Conservation (phyloP, 2,113 vertebrate species). For the Amazona guildingii region DNA sequence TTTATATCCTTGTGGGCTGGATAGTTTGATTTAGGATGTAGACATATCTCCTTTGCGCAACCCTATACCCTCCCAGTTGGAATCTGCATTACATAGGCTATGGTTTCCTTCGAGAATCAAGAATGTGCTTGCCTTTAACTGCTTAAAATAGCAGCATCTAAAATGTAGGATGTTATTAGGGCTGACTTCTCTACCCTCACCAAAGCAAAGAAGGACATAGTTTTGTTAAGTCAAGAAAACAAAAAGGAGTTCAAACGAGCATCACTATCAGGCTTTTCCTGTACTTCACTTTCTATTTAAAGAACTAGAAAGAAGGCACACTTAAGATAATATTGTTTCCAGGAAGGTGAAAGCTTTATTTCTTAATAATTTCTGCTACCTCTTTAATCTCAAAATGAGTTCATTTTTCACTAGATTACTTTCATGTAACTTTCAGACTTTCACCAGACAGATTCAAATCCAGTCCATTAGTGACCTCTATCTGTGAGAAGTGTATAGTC, state of each 20-base stretch:
- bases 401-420: constrained; percentile 70
- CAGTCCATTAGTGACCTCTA: constrained; percentile 86
- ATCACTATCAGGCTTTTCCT: background rate
- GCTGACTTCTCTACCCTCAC: background rate
- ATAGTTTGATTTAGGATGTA: constrained; percentile 71
- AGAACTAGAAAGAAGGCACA: constrained; percentile 12
- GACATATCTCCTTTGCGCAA: constrained; percentile 47
- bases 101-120: constrained; percentile 50
- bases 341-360: constrained; percentile 42
- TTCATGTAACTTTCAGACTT: constrained; percentile 73
- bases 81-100: constrained; percentile 51
- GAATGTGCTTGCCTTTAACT: constrained; percentile 16
- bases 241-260: constrained; percentile 27
- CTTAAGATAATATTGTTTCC: constrained; percentile 49
- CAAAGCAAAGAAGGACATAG: background rate
- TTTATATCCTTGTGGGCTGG: constrained; percentile 64
- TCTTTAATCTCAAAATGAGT: constrained; percentile 68
- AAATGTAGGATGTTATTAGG: background rate
- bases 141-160: constrained; percentile 43
- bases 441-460: constrained; percentile 74
- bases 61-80: constrained; percentile 48
- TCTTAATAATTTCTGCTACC: constrained; percentile 29
- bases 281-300: constrained; percentile 1
- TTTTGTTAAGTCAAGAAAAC: constrained; percentile 11
- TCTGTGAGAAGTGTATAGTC: constrained; percentile 78